phyloP scores from a whole-genome alignment of 2,888 invertebrate species.

The Troides oblongomaculatus region DNA sequence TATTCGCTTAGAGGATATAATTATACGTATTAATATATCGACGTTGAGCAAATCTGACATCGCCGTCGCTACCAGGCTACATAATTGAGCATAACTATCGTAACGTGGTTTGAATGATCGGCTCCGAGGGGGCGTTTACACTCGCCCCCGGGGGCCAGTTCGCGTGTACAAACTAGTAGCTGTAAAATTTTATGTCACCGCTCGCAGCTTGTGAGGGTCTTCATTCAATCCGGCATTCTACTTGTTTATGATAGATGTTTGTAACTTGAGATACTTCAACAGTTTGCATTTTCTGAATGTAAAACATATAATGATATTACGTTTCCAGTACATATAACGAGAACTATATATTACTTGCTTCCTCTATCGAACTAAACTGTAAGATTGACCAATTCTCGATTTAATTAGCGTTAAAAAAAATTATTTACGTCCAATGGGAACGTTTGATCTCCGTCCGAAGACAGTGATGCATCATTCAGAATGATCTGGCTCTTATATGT shows the following conservation, averaged over 20 bases:
- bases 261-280: background rate
- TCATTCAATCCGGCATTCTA: slow-evolving; percentile 17
- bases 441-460: too few species aligned
- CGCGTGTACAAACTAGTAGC: slow-evolving; percentile 19
- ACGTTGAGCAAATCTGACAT: slow-evolving; percentile 15
- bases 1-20: slow-evolving; percentile 11
- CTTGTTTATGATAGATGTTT: slow-evolving; percentile 21
- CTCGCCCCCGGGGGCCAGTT: slow-evolving; percentile 26
- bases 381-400: too few species aligned
- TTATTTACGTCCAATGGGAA: too few species aligned
- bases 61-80: slow-evolving; percentile 28
- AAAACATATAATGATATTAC: too few species aligned
- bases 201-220: slow-evolving; percentile 21
- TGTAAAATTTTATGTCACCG: slow-evolving; percentile 28
- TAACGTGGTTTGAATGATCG: slow-evolving; percentile 26
- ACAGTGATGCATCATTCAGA: too few species aligned
- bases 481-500: too few species aligned
- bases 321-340: too few species aligned
- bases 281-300: too few species aligned
- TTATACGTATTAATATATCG: slow-evolving; percentile 26
- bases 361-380: too few species aligned
- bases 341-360: too few species aligned
- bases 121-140: slow-evolving; percentile 22
- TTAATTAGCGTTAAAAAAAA: too few species aligned
- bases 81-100: slow-evolving; percentile 30